phyloP scores from a whole-genome alignment of 2,113 vertebrate genomes.

The Lagenorhynchus albirostris region DNA sequence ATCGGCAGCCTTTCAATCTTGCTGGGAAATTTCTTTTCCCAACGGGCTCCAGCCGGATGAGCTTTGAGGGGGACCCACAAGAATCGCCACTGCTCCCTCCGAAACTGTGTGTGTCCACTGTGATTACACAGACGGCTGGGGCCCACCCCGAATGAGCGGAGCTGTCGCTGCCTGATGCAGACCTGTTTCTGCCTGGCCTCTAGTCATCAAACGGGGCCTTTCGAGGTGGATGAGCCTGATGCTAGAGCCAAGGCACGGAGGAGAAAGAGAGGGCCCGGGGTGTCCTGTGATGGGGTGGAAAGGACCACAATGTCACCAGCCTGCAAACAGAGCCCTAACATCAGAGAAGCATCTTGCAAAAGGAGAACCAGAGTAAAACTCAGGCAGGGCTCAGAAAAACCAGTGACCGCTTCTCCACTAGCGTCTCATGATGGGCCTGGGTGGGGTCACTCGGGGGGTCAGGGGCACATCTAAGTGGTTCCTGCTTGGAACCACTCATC shows the following conservation, averaged over 20 bases:
- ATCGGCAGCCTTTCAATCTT: not conserved
- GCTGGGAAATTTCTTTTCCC: not conserved
- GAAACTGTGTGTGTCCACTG: not conserved
- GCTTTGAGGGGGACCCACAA: not conserved
- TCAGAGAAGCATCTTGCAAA: not conserved
- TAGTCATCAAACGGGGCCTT: not conserved
- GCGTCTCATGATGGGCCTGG: not conserved
- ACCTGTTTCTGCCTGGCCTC: not conserved
- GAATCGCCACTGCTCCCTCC: not conserved
- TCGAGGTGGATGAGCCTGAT: not conserved
- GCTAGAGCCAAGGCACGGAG: not conserved
- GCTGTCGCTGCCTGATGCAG: not conserved
- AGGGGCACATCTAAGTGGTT: fast-evolving
- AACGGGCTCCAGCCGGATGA: not conserved
- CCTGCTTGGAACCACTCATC: too few species aligned
- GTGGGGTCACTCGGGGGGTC: not conserved
- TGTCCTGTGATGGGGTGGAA: not conserved
- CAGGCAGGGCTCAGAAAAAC: not conserved
- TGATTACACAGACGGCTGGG: not conserved
- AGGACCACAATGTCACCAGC: not conserved
- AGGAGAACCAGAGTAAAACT: not conserved
- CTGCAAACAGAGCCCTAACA: not conserved
- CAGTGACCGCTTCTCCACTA: not conserved
- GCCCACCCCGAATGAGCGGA: not conserved
- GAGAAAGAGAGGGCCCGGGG: not conserved